A percentile compares a stretch with the other conserved stretches of the same genome.
These are phyloP conservation scores for Scrobipalpa atriplicella DNA, from an alignment of 2,888 invertebrate genomes.

Conservation along the genomic window DNA sequence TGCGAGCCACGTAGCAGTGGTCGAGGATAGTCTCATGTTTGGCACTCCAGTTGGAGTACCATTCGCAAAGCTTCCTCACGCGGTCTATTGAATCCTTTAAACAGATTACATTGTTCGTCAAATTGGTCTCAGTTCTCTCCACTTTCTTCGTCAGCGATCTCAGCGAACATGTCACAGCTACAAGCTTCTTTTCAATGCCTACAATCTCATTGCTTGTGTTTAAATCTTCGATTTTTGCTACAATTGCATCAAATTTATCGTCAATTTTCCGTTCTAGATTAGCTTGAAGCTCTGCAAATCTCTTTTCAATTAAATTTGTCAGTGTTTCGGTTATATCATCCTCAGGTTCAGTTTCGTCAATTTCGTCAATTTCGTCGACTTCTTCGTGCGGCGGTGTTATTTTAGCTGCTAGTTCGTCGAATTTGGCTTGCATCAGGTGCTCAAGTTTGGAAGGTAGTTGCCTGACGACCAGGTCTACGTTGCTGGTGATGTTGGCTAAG, in stretches of 20 bases:
- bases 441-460: conserved; percentile 7
- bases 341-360: not conserved
- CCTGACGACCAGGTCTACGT: not conserved
- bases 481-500: not conserved
- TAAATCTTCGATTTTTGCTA: not conserved
- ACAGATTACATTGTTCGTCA: not conserved
- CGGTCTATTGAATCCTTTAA: not conserved
- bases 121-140: not conserved
- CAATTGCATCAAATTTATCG: not conserved
- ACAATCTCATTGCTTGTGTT: not conserved
- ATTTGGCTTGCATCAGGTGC: not conserved
- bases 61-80: not conserved
- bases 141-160: not conserved
- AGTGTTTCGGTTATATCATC: not conserved
- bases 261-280: conserved; percentile 2
- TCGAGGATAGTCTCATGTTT: not conserved
- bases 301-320: not conserved
- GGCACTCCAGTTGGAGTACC: not conserved
- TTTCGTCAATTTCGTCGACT: not conserved
- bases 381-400: not conserved
- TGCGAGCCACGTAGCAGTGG: conserved; percentile 7
- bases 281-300: not conserved
- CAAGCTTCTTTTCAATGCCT: not conserved
- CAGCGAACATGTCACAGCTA: not conserved
- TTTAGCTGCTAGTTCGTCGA: not conserved